Conservation (phyloP, 2,113 vertebrate species). For the Gymnarchus niloticus region DNA sequence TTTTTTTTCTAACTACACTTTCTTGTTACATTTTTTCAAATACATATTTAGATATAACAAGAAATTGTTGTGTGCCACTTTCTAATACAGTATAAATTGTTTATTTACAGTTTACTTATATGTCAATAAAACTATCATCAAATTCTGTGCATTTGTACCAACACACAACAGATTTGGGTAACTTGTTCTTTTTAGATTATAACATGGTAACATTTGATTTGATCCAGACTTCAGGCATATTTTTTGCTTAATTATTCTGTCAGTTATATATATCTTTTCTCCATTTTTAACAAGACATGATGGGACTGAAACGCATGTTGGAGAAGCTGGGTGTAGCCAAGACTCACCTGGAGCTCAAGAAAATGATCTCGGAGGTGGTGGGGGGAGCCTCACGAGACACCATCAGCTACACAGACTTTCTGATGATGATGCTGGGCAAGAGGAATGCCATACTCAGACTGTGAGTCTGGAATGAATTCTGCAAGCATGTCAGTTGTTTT, state of each 20-base stretch:
- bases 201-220: not conserved
- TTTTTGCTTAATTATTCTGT: too few relatives aligned
- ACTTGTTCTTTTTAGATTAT: not conserved
- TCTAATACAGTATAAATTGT: not conserved
- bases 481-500: not conserved
- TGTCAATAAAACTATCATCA: not conserved
- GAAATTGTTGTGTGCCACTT: not conserved
- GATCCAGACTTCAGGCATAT: not conserved
- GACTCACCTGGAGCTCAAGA: conserved; percentile 77
- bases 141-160: not conserved
- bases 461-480: conserved; percentile 49
- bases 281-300: conserved; percentile 57
- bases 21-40: not conserved
- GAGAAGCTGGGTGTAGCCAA: conserved; percentile 74
- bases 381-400: conserved; percentile 55
- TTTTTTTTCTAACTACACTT: not conserved
- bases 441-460: conserved; percentile 70
- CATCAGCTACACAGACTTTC: conserved; percentile 69
- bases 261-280: not conserved
- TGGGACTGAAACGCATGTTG: conserved; percentile 76
- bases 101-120: not conserved
- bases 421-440: conserved; percentile 77
- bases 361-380: conserved; percentile 70
- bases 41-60: not conserved
- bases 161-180: not conserved